These are phyloP conservation scores for Botrylloides violaceus DNA, from an alignment of 23 tunicate genomes.

Conservation along the genomic window DNA sequence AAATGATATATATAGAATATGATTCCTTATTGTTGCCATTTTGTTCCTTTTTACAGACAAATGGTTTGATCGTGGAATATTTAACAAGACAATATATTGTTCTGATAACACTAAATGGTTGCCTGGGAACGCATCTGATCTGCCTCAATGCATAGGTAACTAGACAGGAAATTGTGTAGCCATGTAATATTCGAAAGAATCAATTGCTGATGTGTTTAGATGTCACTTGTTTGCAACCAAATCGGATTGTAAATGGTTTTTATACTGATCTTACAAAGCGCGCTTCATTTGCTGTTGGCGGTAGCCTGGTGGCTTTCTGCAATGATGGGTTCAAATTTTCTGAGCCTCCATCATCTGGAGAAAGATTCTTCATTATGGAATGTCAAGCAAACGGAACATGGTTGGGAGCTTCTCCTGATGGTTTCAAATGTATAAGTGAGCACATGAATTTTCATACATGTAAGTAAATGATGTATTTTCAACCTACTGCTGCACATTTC, in stretches of 20 bases:
- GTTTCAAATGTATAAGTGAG: no score
- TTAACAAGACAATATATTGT: neutral
- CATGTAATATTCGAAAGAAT: neutral
- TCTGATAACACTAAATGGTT: neutral
- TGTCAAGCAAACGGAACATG: slow-evolving; percentile 48
- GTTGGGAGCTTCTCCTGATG: slow-evolving; percentile 1
- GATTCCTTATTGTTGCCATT: no score
- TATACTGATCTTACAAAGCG: neutral
- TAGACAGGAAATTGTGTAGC: neutral
- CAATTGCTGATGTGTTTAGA: neutral
- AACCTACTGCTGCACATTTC: no score
- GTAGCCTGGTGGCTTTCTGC: slow-evolving; percentile 15
- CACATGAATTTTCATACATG: no score
- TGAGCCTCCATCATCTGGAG: slow-evolving; percentile 11
- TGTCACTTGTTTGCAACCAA: neutral
- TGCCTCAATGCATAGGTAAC: neutral
- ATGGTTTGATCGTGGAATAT: neutral
- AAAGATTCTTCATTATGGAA: neutral
- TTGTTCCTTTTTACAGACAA: neutral
- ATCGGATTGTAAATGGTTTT: neutral
- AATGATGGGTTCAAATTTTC: slow-evolving; percentile 28
- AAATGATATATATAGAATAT: no score
- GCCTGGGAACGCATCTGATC: neutral
- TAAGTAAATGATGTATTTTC: no score
- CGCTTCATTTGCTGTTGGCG: neutral